Conservation (phyloP, 2,797 vertebrate genomes). For the Dendrocincla fuliginosa region DNA sequence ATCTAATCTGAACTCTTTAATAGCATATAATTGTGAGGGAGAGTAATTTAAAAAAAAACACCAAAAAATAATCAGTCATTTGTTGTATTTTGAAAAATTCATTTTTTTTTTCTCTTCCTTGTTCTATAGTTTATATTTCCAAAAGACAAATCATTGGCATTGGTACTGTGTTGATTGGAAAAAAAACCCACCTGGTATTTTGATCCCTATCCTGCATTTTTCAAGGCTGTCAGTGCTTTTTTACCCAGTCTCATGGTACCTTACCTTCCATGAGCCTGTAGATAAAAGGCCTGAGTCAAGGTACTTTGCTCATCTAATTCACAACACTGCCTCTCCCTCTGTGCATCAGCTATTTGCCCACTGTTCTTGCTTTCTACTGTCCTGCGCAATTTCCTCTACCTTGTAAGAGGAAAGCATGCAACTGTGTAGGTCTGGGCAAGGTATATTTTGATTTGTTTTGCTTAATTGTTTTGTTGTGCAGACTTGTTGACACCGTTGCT, state of each 20-base stretch:
- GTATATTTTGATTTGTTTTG: not conserved
- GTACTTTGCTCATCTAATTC: not conserved
- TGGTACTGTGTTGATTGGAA: not conserved
- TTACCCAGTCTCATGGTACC: no score
- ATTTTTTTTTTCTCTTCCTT: not conserved
- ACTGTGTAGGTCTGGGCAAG: not conserved
- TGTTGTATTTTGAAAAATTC: not conserved
- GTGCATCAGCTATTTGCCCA: not conserved
- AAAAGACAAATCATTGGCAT: not conserved
- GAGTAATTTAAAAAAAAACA: no score
- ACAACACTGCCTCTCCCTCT: not conserved
- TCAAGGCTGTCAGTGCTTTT: not conserved
- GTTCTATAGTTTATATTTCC: not conserved
- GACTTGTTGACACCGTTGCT: not conserved
- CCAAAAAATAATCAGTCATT: not conserved
- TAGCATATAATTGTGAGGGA: not conserved
- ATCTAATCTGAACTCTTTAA: not conserved
- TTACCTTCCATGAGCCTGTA: not conserved
- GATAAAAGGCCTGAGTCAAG: not conserved
- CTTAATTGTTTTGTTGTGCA: not conserved
- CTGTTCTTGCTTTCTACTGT: not conserved
- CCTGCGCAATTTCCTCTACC: not conserved
- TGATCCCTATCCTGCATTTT: not conserved
- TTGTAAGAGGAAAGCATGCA: not conserved
- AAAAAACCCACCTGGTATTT: not conserved